Conservation (phyloP, 35 echinoderm and acorn worm genomes). For the Ophioderma brevispina region DNA sequence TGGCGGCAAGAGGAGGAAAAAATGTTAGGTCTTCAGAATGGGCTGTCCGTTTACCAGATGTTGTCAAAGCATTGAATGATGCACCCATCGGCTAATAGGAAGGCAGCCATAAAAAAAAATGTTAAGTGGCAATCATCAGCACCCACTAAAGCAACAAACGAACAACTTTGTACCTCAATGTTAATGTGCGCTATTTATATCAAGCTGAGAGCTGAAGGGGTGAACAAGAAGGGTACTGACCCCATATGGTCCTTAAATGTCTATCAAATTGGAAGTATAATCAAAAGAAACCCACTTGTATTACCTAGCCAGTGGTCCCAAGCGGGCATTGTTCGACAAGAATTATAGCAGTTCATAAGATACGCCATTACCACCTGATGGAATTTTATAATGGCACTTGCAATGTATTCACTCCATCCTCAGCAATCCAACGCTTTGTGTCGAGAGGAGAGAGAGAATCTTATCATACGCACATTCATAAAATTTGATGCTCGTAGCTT, state of each 20-base stretch:
- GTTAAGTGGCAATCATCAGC: not conserved
- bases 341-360: not conserved
- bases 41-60: not conserved
- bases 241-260: not conserved
- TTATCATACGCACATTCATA: not conserved
- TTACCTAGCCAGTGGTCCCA: too few relatives aligned
- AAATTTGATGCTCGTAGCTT: not conserved
- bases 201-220: not conserved
- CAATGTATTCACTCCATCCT: conserved; percentile 12
- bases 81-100: not conserved
- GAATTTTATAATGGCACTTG: conserved; percentile 8
- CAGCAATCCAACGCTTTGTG: conserved; percentile 16
- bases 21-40: not conserved
- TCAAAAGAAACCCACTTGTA: too few relatives aligned
- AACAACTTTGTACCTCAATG: not conserved
- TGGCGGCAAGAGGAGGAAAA: not conserved
- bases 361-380: conserved; percentile 20
- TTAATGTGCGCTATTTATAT: conserved; percentile 4
- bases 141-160: not conserved
- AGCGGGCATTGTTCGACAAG: too few relatives aligned
- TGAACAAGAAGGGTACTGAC: not conserved
- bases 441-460: conserved; percentile 4
- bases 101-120: not conserved
- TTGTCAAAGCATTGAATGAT: not conserved
- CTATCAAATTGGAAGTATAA: too few relatives aligned